These are phyloP conservation scores for Catocala sponsa DNA, from an alignment of 2,888 invertebrate species.

Conservation along the genomic window DNA sequence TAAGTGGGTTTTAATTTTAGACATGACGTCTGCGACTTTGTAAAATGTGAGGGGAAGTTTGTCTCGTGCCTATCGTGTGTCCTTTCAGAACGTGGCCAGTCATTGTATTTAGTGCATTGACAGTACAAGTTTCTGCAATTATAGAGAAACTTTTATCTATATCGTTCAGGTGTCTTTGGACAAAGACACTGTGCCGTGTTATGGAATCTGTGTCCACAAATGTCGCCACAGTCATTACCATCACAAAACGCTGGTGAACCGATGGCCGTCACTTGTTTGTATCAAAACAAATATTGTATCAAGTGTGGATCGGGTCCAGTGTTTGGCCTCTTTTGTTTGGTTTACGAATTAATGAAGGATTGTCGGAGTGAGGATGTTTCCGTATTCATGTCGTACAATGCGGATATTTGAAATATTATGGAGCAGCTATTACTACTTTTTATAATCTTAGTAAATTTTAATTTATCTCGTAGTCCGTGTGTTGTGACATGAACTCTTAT, in stretches of 20 bases:
- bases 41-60: slow-evolving; percentile 82
- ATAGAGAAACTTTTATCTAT: slow-evolving; percentile 11
- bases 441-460: slow-evolving; percentile 1
- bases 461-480: slow-evolving; percentile 10
- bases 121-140: slow-evolving; percentile 19
- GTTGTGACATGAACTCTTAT: slow-evolving; percentile 10
- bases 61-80: slow-evolving; percentile 83
- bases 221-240: slow-evolving; percentile 77
- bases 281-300: slow-evolving; percentile 85
- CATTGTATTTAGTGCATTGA: slow-evolving; percentile 62
- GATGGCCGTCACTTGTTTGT: slow-evolving; percentile 83
- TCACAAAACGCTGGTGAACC: slow-evolving; percentile 78
- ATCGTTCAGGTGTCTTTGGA: slow-evolving; percentile 42
- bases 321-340: slow-evolving; percentile 76
- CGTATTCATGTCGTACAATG: slow-evolving; percentile 45
- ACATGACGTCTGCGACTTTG: slow-evolving; percentile 78
- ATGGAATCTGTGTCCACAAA: slow-evolving; percentile 74
- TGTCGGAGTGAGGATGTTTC: slow-evolving; percentile 67
- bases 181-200: slow-evolving; percentile 56
- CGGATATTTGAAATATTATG: slow-evolving; percentile 56
- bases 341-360: slow-evolving; percentile 84
- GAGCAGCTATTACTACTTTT: slow-evolving; percentile 14
- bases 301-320: slow-evolving; percentile 83
- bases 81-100: slow-evolving; percentile 63
- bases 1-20: slow-evolving; percentile 87